Conservation (phyloP, 1,140 invertebrate genomes). For the Ceratina japonica region DNA sequence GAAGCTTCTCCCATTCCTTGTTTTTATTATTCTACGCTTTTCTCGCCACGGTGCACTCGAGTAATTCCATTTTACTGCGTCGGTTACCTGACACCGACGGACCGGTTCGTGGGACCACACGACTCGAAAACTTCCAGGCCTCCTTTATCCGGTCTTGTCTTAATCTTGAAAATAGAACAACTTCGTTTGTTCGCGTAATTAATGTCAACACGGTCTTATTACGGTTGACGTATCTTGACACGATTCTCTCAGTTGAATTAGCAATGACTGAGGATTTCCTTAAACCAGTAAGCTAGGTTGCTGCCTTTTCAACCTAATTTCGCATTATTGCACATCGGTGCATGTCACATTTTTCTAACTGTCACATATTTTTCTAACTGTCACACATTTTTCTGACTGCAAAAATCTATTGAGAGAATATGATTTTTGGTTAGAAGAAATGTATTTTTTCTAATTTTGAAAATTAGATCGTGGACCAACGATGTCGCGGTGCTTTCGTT, state of each 20-base stretch:
- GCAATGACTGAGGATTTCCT: too few species aligned
- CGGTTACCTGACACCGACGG: conserved; percentile 41
- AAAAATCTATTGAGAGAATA: too few species aligned
- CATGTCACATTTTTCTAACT: too few species aligned
- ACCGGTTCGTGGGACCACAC: conserved; percentile 43
- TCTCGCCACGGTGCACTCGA: conserved; percentile 8
- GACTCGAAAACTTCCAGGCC: conserved; percentile 41
- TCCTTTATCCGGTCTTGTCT: conserved; percentile 3
- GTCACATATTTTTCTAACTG: too few species aligned
- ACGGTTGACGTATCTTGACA: too few species aligned
- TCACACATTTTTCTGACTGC: fast-evolving
- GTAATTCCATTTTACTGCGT: conserved; percentile 58
- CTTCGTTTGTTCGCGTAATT: background rate
- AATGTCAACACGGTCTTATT: too few species aligned
- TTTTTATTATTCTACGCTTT: background rate
- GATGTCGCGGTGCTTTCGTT: conserved; percentile 60
- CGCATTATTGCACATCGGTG: too few species aligned
- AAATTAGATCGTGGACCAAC: conserved; percentile 20
- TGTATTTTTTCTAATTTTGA: too few species aligned
- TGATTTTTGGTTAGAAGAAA: too few species aligned
- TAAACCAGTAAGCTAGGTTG: too few species aligned
- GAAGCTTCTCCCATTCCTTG: conserved; percentile 3
- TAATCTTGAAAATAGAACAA: conserved; percentile 43
- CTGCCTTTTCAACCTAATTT: too few species aligned
- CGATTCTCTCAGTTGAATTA: background rate